Conservation (phyloP, 2,888 invertebrate genomes). For the Idaea straminata region DNA sequence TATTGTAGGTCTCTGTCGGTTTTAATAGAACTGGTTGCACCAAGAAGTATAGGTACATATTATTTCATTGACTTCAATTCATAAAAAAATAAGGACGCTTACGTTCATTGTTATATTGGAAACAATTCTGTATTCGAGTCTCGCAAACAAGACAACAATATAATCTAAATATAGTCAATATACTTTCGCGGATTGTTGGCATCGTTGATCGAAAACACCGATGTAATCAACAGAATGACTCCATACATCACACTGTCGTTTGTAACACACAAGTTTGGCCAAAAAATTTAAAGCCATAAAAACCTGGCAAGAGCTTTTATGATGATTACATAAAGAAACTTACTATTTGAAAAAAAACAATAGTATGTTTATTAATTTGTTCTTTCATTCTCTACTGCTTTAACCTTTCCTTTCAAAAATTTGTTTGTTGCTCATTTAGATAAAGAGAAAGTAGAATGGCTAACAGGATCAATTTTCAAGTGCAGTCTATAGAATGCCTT, state of each 20-base stretch:
- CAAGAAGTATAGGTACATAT: no score
- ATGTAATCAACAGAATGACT: constrained; percentile 29
- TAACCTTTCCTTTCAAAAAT: no score
- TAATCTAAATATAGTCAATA: constrained; percentile 50
- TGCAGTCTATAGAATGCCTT: no score
- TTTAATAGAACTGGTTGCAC: no score
- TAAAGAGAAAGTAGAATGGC: no score
- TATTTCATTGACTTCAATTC: no score
- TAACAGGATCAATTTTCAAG: no score
- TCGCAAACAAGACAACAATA: constrained; percentile 33
- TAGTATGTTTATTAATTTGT: no score
- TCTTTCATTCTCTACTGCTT: no score
- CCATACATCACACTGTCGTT: neutral
- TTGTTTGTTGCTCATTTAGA: no score
- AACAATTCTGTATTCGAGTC: neutral
- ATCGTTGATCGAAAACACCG: constrained; percentile 42
- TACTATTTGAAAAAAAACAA: neutral
- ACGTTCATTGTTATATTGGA: neutral
- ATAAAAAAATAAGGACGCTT: neutral
- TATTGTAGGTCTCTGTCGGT: no score
- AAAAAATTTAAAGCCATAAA: constrained; percentile 11
- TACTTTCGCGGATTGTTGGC: constrained; percentile 54
- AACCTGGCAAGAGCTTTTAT: neutral
- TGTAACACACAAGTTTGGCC: neutral
- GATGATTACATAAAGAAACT: neutral